phyloP scores from a whole-genome alignment of 2,113 vertebrate species.

The Passer montanus region DNA sequence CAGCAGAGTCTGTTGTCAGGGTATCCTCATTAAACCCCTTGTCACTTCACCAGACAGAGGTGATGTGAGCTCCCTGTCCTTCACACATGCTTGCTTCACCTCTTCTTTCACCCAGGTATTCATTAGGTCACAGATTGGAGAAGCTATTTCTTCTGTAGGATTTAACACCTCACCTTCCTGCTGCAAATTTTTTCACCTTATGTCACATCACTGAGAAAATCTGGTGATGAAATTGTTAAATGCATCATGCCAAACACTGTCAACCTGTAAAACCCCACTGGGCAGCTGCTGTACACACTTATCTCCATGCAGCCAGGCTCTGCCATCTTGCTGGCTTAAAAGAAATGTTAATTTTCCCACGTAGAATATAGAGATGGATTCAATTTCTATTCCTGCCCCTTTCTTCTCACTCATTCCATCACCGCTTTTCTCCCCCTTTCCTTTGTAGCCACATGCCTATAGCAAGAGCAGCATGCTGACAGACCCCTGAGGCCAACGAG shows the following conservation, averaged over 20 bases:
- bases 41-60: neutral
- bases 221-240: conserved; percentile 15
- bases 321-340: conserved; percentile 30
- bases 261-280: neutral
- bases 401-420: neutral
- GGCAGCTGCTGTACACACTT: conserved; percentile 34
- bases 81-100: neutral
- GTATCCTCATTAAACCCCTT: neutral
- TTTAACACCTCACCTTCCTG: neutral
- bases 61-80: neutral
- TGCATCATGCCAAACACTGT: neutral
- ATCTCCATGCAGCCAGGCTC: conserved; percentile 51
- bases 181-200: neutral
- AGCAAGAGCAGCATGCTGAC: neutral
- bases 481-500: neutral
- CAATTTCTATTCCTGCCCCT: neutral
- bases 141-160: neutral
- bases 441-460: neutral
- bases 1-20: neutral
- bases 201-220: neutral
- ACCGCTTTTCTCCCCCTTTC: neutral
- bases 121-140: neutral
- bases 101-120: neutral
- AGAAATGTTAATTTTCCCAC: conserved; percentile 53
- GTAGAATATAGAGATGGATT: neutral